phyloP scores from a whole-genome alignment of 2,888 invertebrate genomes.

The Acanthopleura granulata region DNA sequence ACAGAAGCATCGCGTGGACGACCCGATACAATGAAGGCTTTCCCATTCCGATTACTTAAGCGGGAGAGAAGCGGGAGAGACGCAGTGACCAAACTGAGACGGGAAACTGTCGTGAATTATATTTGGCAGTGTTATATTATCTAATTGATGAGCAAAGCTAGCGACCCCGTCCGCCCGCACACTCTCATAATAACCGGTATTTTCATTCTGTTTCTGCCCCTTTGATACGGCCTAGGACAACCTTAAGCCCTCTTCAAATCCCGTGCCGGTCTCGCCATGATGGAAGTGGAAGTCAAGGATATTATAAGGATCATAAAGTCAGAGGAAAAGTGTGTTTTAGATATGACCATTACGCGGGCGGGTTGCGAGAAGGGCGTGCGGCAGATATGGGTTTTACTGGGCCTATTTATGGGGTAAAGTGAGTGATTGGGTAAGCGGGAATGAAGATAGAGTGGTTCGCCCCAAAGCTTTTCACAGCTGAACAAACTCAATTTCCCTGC shows the following conservation, averaged over 20 bases:
- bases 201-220: constrained; percentile 2
- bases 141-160: constrained; percentile 8
- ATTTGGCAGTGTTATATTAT: constrained; percentile 7
- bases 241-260: constrained; percentile 3
- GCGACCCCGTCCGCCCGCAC: constrained; percentile 1
- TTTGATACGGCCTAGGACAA: background rate
- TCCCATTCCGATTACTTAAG: background rate
- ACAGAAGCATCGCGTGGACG: background rate
- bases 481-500: constrained; percentile 8
- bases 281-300: constrained; percentile 1
- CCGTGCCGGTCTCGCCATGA: background rate
- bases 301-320: background rate
- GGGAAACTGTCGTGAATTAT: background rate
- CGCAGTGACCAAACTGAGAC: background rate
- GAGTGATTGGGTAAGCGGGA: background rate
- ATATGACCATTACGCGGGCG: background rate
- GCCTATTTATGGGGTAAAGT: constrained; percentile 10
- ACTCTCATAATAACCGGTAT: constrained; percentile 1
- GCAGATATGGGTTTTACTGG: background rate
- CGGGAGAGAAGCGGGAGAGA: background rate
- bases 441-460: background rate
- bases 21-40: background rate
- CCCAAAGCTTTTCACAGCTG: constrained; percentile 8
- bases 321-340: background rate
- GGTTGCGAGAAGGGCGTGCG: background rate